Base-by-base conservation (phyloP, 2,888 invertebrate species). In the Trachelus stipa region DNA sequence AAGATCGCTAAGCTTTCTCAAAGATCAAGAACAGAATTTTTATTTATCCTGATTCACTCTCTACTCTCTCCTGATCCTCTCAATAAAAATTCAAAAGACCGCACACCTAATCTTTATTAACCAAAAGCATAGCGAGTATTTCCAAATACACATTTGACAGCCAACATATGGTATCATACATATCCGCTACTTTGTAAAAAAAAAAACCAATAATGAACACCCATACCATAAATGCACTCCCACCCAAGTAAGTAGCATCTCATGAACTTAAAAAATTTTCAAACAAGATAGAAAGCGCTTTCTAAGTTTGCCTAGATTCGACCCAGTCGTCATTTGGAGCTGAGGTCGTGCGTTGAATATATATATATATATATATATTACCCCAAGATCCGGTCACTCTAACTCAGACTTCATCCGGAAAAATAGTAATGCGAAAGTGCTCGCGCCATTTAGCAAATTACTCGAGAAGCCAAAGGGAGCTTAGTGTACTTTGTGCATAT, bases 381-480 rank as follows among this genome's bases (percentile, higher is more conserved):
- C 35, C 35, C 35, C 35, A 56, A 23, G 56, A 56, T 23, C 56
- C 56, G 9, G 23, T 56, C 23, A 56, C 56, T 56, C 23, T 56
- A 23, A 56, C 56, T 40, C 40, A 15, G 40, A 6, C 40, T 23
- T 23, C 56, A 56, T 56, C 56, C 56, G 71, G 34, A 71, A 71
- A 71, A 34, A 31, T 31, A 71, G 71, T 71, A 71, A 71, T 33
- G 33, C 33, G 71, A 71, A 71, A 71, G 71, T 15, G 34, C 34
- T 34, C 71, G 71, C 31, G 71, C 71, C 71, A 71, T 71, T 71
- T 71, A 34, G 71, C 71, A 71, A 34, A 71, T 71, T 71, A 71
- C 71, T 34, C 71, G 23, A 56, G 56, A 56, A 56, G 56, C 56
- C 56, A 56, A 56, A 56, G 56, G 56, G 56, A 56, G 56, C 9